These are phyloP conservation scores for Phragmatobia fuliginosa DNA, from an alignment of 2,888 invertebrate genomes.

Conservation along the genomic window DNA sequence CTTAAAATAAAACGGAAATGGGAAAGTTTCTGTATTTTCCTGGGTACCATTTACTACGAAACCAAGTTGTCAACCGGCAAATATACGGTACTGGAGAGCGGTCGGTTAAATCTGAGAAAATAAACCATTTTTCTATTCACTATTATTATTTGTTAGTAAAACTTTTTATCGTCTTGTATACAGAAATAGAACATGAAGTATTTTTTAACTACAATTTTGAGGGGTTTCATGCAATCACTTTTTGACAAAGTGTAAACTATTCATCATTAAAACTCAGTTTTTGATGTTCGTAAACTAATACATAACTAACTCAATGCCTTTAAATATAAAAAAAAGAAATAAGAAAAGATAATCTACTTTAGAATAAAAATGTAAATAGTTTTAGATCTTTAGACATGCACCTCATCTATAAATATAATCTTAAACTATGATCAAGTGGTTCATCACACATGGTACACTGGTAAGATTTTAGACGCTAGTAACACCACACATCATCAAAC, in stretches of 20 bases:
- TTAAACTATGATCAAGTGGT: not conserved
- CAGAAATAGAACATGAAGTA: not conserved
- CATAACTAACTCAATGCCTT: not conserved
- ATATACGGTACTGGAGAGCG: not conserved
- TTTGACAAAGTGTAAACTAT: not conserved
- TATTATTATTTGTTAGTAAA: not conserved
- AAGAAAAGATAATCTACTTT: not conserved
- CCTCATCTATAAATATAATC: not conserved
- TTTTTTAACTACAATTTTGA: not conserved
- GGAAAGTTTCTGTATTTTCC: not conserved
- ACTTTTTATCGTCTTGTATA: no score
- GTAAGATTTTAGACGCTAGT: no score
- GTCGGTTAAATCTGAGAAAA: not conserved
- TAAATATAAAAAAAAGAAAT: not conserved
- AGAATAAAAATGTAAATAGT: not conserved
- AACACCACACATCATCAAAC: no score
- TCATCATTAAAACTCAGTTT: not conserved
- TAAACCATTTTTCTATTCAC: not conserved
- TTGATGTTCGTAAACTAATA: not conserved
- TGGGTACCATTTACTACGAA: no score
- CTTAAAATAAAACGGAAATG: not conserved
- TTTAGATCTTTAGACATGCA: not conserved
- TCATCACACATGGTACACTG: no score
- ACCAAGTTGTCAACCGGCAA: not conserved
- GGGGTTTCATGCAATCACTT: not conserved